Percentiles rank a stretch among this genome's conserved stretches.
Evolutionary conservation across 2,797 vertebrate species (phyloP).

Genomic region (Borostomias antarcticus): DNA sequence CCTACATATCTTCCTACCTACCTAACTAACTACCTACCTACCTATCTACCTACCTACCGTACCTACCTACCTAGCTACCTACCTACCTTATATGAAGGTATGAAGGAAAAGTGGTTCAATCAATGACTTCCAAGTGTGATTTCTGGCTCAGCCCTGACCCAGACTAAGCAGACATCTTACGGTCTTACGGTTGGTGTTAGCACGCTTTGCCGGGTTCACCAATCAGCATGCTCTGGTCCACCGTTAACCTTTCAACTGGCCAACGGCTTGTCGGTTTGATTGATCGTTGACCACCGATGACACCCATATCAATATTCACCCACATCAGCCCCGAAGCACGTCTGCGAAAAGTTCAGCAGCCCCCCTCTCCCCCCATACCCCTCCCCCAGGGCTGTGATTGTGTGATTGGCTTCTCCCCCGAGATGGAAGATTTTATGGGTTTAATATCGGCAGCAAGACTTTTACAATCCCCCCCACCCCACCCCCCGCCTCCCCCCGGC

Average conservation of each 20-base stretch:
- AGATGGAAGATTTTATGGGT: conserved; percentile 52
- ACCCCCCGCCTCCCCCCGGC: conserved; percentile 2
- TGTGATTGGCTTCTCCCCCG: not conserved
- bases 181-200: not conserved
- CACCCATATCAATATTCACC: conserved; percentile 35
- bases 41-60: too few species aligned
- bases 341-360: conserved; percentile 37
- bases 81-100: too few species aligned
- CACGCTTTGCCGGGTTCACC: not conserved
- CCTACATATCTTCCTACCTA: too few species aligned
- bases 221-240: conserved; percentile 16
- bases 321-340: conserved; percentile 17
- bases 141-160: conserved; percentile 19
- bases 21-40: too few species aligned
- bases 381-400: not conserved
- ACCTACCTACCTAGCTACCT: too few species aligned
- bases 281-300: conserved; percentile 38
- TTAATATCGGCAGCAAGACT: conserved; percentile 49
- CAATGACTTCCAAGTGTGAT: conserved; percentile 9
- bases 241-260: conserved; percentile 45
- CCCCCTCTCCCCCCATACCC: not conserved
- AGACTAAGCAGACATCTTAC: conserved; percentile 22
- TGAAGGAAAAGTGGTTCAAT: not conserved
- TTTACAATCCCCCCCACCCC: conserved; percentile 15
- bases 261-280: conserved; percentile 37